These are phyloP conservation scores for Argentina silus DNA, from an alignment of 2,797 vertebrate genomes.

Conservation along the genomic window DNA sequence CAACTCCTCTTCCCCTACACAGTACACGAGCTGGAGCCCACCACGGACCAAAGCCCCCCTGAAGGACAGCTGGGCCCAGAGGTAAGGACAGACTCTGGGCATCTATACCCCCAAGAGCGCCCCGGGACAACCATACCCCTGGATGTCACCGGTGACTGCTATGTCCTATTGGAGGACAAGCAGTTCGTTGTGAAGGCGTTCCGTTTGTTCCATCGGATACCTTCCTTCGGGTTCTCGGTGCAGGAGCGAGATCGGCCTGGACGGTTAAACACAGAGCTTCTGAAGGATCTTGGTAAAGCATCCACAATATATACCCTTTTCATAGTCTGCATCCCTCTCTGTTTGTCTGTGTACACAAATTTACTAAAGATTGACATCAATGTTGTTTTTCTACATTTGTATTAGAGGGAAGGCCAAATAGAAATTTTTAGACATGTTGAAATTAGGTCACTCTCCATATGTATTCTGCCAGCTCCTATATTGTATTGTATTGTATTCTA, in stretches of 20 bases:
- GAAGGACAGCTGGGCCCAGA: constrained; percentile 71
- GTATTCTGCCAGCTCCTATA: neutral
- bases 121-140: constrained; percentile 76
- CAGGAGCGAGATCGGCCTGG: constrained; percentile 84
- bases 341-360: neutral
- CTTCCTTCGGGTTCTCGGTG: constrained; percentile 91
- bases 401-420: neutral
- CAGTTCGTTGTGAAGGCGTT: constrained; percentile 86
- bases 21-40: constrained; percentile 90
- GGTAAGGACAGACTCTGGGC: constrained; percentile 42
- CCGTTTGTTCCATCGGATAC: constrained; percentile 89
- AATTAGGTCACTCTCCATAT: constrained; percentile 22
- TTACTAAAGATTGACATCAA: neutral
- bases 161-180: constrained; percentile 82
- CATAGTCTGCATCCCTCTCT: neutral
- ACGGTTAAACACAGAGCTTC: constrained; percentile 81
- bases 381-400: neutral
- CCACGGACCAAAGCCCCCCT: constrained; percentile 82
- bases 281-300: constrained; percentile 84
- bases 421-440: neutral
- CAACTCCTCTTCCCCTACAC: constrained; percentile 84
- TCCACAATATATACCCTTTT: neutral
- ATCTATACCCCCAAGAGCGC: constrained; percentile 75
- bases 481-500: too few species aligned
- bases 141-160: constrained; percentile 73